Conservation (phyloP, 2,888 invertebrate genomes). For the Drosophila conformis region DNA sequence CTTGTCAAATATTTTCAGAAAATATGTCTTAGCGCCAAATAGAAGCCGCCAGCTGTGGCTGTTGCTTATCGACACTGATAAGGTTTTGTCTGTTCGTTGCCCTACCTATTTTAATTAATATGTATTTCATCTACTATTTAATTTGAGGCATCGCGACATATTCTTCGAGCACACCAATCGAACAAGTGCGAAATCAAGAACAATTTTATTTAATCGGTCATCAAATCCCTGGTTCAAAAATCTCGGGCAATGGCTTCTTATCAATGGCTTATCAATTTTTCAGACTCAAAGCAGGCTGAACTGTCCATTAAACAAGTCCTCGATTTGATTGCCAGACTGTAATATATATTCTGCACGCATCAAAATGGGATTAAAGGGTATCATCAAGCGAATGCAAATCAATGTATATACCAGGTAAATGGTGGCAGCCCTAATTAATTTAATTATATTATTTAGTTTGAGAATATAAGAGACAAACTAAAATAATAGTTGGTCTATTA, state of each 20-base stretch:
- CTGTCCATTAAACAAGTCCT: constrained; percentile 1
- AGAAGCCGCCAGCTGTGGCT: constrained; percentile 3
- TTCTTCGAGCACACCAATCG: constrained; percentile 14
- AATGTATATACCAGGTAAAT: not conserved
- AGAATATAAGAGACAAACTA: not conserved
- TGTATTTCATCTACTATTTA: constrained; percentile 4
- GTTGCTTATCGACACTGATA: constrained; percentile 47
- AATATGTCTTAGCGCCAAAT: constrained; percentile 3
- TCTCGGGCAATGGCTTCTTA: constrained; percentile 53
- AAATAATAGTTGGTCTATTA: not conserved
- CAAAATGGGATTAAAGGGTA: not conserved
- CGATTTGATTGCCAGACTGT: not conserved
- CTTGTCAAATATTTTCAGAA: constrained; percentile 44
- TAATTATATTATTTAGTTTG: not conserved
- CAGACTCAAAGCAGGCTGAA: constrained; percentile 4
- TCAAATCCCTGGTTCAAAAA: constrained; percentile 44
- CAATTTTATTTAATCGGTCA: constrained; percentile 34
- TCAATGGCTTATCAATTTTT: constrained; percentile 52
- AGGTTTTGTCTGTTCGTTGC: constrained; percentile 31
- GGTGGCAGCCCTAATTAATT: not conserved
- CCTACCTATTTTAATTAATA: constrained; percentile 10
- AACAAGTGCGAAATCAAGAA: constrained; percentile 40
- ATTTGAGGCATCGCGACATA: constrained; percentile 6
- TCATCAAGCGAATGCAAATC: not conserved
- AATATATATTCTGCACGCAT: not conserved